These are phyloP conservation scores for Orthonyx spaldingii DNA, from an alignment of 2,113 vertebrate species.

Conservation along the genomic window DNA sequence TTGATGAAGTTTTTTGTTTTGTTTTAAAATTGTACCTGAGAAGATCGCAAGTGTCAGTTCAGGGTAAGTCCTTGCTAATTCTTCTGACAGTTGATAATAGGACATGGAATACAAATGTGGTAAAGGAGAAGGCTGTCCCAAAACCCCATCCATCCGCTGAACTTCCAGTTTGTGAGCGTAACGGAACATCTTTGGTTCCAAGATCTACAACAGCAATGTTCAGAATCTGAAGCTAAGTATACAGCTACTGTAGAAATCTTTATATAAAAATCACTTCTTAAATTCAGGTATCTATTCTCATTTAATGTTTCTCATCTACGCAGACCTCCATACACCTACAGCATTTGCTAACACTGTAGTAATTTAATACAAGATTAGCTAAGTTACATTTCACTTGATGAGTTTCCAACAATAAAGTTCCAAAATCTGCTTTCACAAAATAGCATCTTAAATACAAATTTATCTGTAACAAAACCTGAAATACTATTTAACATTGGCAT, in stretches of 20 bases:
- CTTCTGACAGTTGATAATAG: slow-evolving; percentile 95
- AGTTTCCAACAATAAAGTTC: neutral
- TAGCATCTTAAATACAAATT: neutral
- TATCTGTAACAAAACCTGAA: neutral
- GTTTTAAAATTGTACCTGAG: slow-evolving; percentile 80
- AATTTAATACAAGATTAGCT: neutral
- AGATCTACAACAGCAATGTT: slow-evolving; percentile 74
- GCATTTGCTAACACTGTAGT: neutral
- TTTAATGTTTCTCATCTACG: neutral
- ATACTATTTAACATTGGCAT: neutral
- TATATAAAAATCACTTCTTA: neutral
- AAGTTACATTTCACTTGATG: neutral
- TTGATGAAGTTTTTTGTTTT: neutral
- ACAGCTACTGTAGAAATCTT: neutral
- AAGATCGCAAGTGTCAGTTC: slow-evolving; percentile 95
- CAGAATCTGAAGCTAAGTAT: neutral
- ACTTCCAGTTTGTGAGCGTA: slow-evolving; percentile 98
- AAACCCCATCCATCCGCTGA: slow-evolving; percentile 86
- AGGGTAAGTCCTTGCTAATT: slow-evolving; percentile 93
- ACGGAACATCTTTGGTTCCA: slow-evolving; percentile 98
- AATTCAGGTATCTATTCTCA: neutral
- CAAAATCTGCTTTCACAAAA: neutral
- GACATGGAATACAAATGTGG: slow-evolving; percentile 95
- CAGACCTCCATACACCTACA: neutral
- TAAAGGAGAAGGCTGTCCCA: slow-evolving; percentile 88